Evolutionary conservation across 1,140 invertebrate species (phyloP).

Genomic region (Hyles vespertilio): DNA sequence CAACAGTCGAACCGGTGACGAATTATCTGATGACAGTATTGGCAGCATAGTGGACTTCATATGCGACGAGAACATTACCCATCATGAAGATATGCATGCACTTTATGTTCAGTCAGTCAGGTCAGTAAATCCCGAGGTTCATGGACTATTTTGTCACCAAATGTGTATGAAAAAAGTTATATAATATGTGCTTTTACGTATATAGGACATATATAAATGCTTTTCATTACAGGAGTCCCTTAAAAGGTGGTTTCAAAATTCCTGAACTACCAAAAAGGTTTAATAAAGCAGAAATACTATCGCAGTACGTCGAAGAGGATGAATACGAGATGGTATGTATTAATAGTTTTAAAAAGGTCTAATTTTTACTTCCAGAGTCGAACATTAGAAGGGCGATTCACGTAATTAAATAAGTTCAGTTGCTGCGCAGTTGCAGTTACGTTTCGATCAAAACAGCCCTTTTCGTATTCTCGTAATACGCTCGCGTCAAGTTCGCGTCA

Average conservation of each 20-base stretch:
- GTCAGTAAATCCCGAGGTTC: conserved; percentile 37
- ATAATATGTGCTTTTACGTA: too few species aligned
- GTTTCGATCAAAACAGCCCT: too few species aligned
- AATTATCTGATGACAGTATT: conserved; percentile 52
- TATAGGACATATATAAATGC: too few species aligned
- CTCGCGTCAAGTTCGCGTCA: too few species aligned
- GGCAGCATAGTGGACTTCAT: conserved; percentile 64
- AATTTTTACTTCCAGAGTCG: too few species aligned
- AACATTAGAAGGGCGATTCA: too few species aligned
- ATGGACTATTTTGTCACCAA: too few species aligned
- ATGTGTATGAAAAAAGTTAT: too few species aligned
- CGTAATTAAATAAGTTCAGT: too few species aligned
- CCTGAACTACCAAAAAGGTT: conserved; percentile 47
- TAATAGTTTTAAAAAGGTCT: too few species aligned
- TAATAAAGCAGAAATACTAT: conserved; percentile 49
- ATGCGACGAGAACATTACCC: conserved; percentile 60
- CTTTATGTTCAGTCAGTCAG: conserved; percentile 78
- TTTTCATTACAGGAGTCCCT: conserved; percentile 44
- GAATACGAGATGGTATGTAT: conserved; percentile 61
- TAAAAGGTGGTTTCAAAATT: conserved; percentile 69
- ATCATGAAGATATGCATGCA: conserved; percentile 73
- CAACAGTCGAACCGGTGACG: conserved; percentile 45
- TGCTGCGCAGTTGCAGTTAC: too few species aligned
- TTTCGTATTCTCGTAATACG: too few species aligned
- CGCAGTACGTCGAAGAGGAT: conserved; percentile 61